These are phyloP conservation scores for Rhagophthalmus giganteus DNA, from an alignment of 2,888 invertebrate genomes.

Conservation along the genomic window DNA sequence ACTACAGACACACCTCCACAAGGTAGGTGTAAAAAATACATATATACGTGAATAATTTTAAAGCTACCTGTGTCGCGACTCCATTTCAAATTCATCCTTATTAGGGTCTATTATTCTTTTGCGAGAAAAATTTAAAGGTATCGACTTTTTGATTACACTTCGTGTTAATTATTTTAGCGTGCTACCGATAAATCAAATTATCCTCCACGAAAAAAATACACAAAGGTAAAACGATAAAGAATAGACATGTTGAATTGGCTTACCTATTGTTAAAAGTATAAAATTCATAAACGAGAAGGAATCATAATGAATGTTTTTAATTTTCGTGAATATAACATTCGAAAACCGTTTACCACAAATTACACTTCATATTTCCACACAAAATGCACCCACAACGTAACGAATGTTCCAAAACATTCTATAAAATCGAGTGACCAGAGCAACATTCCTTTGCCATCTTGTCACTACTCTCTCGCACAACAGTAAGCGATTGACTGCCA, in stretches of 20 bases:
- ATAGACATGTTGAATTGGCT: constrained; percentile 52
- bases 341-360: constrained; percentile 34
- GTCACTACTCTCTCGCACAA: constrained; percentile 48
- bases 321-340: constrained; percentile 13
- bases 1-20: constrained; percentile 28
- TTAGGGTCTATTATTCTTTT: constrained; percentile 4
- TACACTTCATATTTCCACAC: constrained; percentile 44
- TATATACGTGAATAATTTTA: constrained; percentile 30
- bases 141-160: neutral
- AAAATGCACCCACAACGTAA: constrained; percentile 38
- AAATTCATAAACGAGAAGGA: constrained; percentile 52
- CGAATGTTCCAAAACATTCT: constrained; percentile 48
- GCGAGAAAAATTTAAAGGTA: constrained; percentile 1
- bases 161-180: constrained; percentile 13
- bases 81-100: constrained; percentile 21
- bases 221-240: constrained; percentile 54
- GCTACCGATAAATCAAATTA: constrained; percentile 46
- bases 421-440: constrained; percentile 27
- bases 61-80: constrained; percentile 31
- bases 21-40: constrained; percentile 26
- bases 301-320: constrained; percentile 21
- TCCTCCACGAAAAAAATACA: constrained; percentile 49
- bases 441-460: constrained; percentile 58
- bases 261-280: constrained; percentile 56
- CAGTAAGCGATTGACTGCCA: constrained; percentile 36